A percentile compares a stretch with the other conserved stretches of the same genome.
Conservation (phyloP, 2,797 vertebrate species). For the Acanthis flammea region DNA sequence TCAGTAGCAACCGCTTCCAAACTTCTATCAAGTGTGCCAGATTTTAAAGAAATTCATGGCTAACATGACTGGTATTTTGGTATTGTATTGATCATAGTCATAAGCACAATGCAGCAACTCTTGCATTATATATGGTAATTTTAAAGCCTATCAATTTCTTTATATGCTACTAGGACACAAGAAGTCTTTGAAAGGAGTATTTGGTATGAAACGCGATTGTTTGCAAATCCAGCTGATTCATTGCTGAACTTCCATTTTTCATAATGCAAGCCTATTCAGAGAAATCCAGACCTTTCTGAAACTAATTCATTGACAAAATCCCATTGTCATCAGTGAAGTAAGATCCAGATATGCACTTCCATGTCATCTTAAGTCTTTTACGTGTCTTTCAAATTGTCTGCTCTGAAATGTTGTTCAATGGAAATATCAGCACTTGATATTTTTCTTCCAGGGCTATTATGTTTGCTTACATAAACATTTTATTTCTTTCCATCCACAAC, state of each 20-base stretch:
- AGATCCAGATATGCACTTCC: neutral
- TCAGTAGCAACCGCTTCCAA: neutral
- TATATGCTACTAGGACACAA: neutral
- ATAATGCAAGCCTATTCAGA: neutral
- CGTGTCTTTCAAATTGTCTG: neutral
- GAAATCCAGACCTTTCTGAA: neutral
- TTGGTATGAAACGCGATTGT: neutral
- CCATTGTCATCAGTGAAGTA: neutral
- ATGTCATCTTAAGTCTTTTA: neutral
- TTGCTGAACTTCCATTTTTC: neutral
- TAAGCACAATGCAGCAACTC: neutral
- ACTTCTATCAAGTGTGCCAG: neutral
- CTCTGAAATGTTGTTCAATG: neutral
- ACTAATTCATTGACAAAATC: neutral
- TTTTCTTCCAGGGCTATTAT: neutral
- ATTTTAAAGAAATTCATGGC: neutral
- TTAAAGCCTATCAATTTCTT: neutral
- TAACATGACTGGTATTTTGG: neutral
- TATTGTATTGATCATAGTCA: neutral
- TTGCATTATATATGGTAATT: neutral
- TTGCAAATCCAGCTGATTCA: neutral
- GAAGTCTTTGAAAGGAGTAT: neutral
- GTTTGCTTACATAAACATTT: slow-evolving; percentile 19
- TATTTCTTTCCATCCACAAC: neutral
- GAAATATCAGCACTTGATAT: neutral